Evolutionary conservation across 2,113 vertebrate genomes (phyloP).

Genomic region (Lagopus muta): DNA sequence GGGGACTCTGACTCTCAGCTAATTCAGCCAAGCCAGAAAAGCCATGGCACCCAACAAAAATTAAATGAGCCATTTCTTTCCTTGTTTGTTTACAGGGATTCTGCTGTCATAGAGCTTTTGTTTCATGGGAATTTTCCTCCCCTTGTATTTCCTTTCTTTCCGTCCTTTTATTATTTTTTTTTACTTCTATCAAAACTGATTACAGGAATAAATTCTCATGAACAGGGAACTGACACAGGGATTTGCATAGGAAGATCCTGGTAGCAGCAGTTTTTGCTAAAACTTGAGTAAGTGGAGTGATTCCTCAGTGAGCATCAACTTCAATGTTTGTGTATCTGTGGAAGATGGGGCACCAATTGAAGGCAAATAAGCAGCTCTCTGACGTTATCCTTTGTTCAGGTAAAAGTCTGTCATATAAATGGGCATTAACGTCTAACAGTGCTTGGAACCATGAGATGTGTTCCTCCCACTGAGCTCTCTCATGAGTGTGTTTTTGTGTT

Average conservation of each 20-base stretch:
- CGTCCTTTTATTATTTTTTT: no score
- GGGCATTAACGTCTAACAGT: neutral
- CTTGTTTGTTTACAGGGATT: constrained; percentile 45
- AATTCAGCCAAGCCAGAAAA: constrained; percentile 25
- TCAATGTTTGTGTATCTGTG: neutral
- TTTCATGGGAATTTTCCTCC: neutral
- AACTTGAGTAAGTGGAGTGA: neutral
- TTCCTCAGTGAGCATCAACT: neutral
- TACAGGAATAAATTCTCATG: neutral
- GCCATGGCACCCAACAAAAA: constrained; percentile 38
- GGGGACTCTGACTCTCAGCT: constrained; percentile 17
- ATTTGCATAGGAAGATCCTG: neutral
- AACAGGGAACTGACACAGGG: neutral
- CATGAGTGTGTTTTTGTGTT: neutral
- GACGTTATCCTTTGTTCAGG: neutral
- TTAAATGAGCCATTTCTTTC: neutral
- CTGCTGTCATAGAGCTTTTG: constrained; percentile 26
- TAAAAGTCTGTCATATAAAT: neutral
- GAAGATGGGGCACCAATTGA: neutral
- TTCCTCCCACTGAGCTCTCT: neutral
- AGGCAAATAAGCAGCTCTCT: neutral
- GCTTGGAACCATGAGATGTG: neutral
- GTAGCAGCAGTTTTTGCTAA: neutral
- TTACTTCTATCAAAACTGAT: neutral
- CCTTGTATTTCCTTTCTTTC: neutral